Evolutionary conservation across 2,113 vertebrate genomes (phyloP).

Genomic region (Odocoileus hemionus): DNA sequence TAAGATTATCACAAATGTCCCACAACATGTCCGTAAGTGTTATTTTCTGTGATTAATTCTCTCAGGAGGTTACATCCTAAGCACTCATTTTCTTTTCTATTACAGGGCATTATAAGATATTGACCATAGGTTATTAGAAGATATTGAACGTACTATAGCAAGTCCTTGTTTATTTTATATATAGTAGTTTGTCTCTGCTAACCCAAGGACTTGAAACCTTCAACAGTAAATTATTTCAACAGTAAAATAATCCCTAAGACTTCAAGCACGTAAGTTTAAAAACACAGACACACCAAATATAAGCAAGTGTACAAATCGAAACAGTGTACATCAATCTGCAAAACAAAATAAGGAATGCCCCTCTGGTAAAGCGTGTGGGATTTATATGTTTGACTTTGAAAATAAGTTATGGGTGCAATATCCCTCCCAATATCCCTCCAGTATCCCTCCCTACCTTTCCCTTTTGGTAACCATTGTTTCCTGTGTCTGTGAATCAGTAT

Average conservation of each 20-base stretch:
- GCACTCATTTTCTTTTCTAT: background rate
- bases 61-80: accelerated
- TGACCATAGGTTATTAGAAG: background rate
- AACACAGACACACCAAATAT: background rate
- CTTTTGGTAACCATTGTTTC: background rate
- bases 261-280: background rate
- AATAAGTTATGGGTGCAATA: background rate
- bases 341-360: background rate
- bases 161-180: background rate
- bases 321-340: background rate
- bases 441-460: no score
- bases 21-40: background rate
- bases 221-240: background rate
- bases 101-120: background rate
- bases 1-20: accelerated
- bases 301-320: background rate
- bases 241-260: background rate
- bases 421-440: background rate
- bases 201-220: background rate
- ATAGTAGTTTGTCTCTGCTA: background rate
- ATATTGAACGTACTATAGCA: accelerated
- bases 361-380: background rate
- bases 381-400: background rate
- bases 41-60: background rate
- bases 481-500: background rate